phyloP scores from a whole-genome alignment of 2,113 vertebrate genomes.

The Emydocephalus ijimae region DNA sequence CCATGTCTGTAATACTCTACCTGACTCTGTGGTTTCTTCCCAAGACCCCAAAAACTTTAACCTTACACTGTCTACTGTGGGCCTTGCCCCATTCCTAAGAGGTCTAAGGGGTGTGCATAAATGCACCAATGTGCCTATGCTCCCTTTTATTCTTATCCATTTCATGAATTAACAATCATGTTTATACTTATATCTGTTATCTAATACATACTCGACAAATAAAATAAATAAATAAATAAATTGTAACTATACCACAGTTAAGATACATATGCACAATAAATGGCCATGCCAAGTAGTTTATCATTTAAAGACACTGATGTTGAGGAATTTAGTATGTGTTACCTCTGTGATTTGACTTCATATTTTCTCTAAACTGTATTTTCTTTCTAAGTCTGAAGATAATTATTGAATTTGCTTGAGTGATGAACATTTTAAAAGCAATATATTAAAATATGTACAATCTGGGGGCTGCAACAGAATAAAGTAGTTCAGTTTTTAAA shows the following conservation, averaged over 20 bases:
- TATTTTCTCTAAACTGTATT: background rate
- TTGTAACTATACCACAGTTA: background rate
- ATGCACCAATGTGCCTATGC: too few species aligned
- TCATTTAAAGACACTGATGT: background rate
- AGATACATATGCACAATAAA: background rate
- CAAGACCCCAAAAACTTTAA: too few species aligned
- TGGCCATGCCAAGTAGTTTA: background rate
- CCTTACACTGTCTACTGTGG: too few species aligned
- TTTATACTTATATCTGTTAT: too few species aligned
- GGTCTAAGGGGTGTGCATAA: too few species aligned
- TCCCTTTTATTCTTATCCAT: too few species aligned
- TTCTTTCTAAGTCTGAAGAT: background rate
- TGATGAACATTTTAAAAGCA: background rate
- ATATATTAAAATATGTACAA: background rate
- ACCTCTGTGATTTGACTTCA: background rate
- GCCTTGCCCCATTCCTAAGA: too few species aligned
- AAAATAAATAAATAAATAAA: too few species aligned
- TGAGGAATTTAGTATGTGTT: background rate
- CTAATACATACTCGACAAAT: too few species aligned
- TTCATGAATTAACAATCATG: too few species aligned
- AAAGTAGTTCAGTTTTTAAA: background rate
- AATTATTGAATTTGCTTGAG: background rate
- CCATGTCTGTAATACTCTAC: too few species aligned
- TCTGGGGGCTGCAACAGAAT: background rate
- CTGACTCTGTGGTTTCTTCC: too few species aligned